Percentiles rank a stretch among this genome's conserved stretches.
Conservation (phyloP, 1,140 invertebrate species). For the Drosophila trapezifrons region DNA sequence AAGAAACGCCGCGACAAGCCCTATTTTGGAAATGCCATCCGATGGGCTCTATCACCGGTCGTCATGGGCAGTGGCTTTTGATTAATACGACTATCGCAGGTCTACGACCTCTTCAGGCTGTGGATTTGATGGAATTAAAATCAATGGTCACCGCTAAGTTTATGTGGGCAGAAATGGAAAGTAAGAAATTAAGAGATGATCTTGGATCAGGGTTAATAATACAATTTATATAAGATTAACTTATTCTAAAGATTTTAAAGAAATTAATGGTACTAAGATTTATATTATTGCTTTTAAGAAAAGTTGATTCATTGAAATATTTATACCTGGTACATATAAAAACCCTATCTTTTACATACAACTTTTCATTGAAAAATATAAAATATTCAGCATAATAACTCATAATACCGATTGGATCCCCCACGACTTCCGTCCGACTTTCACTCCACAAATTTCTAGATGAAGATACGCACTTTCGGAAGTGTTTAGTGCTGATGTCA, state of each 20-base stretch:
- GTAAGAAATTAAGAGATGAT: conserved; percentile 2
- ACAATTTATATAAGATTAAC: not conserved
- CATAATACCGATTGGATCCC: not conserved
- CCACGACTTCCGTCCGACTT: conserved; percentile 23
- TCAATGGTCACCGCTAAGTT: conserved; percentile 14
- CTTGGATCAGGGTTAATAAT: not conserved
- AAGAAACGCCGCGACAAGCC: conserved; percentile 59
- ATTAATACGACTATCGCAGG: conserved; percentile 36
- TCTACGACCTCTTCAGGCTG: conserved; percentile 34
- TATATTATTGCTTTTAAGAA: not conserved
- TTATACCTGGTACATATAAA: too few relatives aligned
- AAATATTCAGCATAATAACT: not conserved
- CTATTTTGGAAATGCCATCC: conserved; percentile 44
- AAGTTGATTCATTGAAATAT: not conserved
- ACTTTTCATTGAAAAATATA: not conserved
- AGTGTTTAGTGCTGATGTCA: conserved; percentile 32
- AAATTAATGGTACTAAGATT: not conserved
- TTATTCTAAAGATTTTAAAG: too few relatives aligned
- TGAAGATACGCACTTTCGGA: conserved; percentile 46
- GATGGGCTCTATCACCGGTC: conserved; percentile 26
- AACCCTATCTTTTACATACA: accelerated
- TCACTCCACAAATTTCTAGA: conserved; percentile 18
- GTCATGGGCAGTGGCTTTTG: conserved; percentile 41
- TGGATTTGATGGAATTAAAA: conserved; percentile 10
- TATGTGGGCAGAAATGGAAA: conserved; percentile 11